Percentiles rank a stretch among this genome's conserved stretches.
These are phyloP conservation scores for Apeira syringaria DNA, from an alignment of 2,888 invertebrate genomes.

Conservation along the genomic window DNA sequence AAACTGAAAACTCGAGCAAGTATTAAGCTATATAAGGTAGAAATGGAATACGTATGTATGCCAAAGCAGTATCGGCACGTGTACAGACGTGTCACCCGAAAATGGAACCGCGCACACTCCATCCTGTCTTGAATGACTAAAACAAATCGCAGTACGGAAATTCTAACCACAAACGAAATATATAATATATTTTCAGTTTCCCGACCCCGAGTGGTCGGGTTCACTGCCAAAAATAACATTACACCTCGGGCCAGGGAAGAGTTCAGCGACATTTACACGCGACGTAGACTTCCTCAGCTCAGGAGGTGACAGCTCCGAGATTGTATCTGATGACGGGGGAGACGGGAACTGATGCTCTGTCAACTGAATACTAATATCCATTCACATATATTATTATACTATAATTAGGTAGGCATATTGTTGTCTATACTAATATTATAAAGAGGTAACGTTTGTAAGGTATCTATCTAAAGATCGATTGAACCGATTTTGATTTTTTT, in stretches of 20 bases:
- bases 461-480: too few species aligned
- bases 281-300: conserved; percentile 17
- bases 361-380: conserved; percentile 19
- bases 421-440: too few species aligned
- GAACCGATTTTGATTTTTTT: too few species aligned
- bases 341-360: conserved; percentile 22
- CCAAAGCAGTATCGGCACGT: too few species aligned
- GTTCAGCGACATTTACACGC: conserved; percentile 40
- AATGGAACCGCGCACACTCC: conserved; percentile 3
- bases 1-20: too few species aligned
- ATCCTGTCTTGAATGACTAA: conserved; percentile 12
- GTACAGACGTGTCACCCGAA: conserved; percentile 2
- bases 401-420: conserved; percentile 7
- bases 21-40: too few species aligned
- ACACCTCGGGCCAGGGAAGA: conserved; percentile 27
- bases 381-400: not conserved
- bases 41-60: too few species aligned
- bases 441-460: too few species aligned
- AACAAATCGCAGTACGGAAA: conserved; percentile 9
- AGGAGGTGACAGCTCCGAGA: conserved; percentile 22
- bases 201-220: conserved; percentile 40
- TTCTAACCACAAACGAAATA: conserved; percentile 12
- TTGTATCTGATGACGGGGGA: conserved; percentile 23
- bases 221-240: conserved; percentile 55
- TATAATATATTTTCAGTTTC: conserved; percentile 30